Conservation (phyloP, 2,888 invertebrate genomes). For the Agrotis ipsilon region DNA sequence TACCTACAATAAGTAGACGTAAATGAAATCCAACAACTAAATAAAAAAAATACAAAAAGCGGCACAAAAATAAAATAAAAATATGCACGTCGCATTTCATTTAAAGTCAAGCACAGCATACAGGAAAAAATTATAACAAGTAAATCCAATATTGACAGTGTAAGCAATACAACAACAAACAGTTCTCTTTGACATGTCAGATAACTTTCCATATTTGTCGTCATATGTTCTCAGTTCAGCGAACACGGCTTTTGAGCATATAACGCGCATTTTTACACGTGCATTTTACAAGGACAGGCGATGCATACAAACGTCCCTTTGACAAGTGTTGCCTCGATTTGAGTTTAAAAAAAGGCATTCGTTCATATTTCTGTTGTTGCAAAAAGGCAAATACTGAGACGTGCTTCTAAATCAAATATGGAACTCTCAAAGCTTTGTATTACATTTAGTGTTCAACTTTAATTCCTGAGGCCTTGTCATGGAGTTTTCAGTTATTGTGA, state of each 20-base stretch:
- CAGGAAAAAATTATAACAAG: slow-evolving; percentile 42
- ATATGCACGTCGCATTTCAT: neutral
- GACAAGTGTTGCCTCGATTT: slow-evolving; percentile 30
- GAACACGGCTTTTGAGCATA: slow-evolving; percentile 44
- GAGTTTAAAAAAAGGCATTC: slow-evolving; percentile 10
- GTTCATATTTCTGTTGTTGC: slow-evolving; percentile 11
- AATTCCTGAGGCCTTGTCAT: too few relatives aligned
- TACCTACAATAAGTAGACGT: neutral
- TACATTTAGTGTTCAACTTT: neutral
- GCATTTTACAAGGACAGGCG: slow-evolving; percentile 14
- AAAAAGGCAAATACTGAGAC: slow-evolving; percentile 2
- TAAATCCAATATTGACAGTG: slow-evolving; percentile 60
- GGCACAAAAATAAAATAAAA: slow-evolving; percentile 10
- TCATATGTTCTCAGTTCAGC: slow-evolving; percentile 36
- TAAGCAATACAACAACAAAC: slow-evolving; percentile 46
- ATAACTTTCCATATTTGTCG: slow-evolving; percentile 54
- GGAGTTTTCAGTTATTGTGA: too few relatives aligned
- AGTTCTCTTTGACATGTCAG: slow-evolving; percentile 56
- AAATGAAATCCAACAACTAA: neutral
- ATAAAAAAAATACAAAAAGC: neutral
- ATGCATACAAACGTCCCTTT: slow-evolving; percentile 36
- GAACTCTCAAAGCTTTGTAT: slow-evolving; percentile 7
- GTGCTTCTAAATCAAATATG: slow-evolving; percentile 22
- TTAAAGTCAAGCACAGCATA: neutral
- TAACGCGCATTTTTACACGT: slow-evolving; percentile 55